phyloP scores from a whole-genome alignment of 2,113 vertebrate species.

The Hemiscyllium ocellatum region DNA sequence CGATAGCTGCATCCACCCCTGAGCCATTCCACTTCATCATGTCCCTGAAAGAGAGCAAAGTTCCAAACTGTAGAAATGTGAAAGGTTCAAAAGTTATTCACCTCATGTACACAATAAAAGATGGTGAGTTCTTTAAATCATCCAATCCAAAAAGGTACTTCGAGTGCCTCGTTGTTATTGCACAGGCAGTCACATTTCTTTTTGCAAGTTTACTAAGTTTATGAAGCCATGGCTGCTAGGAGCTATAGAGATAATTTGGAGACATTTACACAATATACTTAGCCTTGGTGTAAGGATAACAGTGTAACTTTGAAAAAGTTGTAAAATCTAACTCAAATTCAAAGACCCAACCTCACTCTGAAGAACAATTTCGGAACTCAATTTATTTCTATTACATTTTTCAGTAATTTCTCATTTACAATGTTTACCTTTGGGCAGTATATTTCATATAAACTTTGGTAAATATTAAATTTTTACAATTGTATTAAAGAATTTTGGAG shows the following conservation, averaged over 20 bases:
- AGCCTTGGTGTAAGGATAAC: neutral
- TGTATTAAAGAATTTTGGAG: too few relatives aligned
- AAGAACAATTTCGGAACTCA: neutral
- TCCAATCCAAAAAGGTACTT: neutral
- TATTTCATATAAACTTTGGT: too few relatives aligned
- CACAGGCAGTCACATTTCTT: neutral
- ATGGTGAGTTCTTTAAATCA: neutral
- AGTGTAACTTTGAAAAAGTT: neutral
- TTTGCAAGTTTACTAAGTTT: neutral
- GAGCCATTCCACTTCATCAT: conserved; percentile 71
- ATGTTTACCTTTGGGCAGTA: too few relatives aligned
- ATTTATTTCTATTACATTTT: too few relatives aligned
- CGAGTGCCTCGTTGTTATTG: neutral
- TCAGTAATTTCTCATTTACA: too few relatives aligned
- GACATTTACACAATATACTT: neutral
- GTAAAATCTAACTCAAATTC: neutral
- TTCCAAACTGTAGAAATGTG: neutral
- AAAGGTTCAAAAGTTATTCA: neutral
- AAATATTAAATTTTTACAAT: too few relatives aligned
- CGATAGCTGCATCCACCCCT: conserved; percentile 79
- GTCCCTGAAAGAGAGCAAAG: conserved; percentile 61
- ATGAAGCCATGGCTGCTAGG: neutral
- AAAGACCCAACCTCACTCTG: neutral
- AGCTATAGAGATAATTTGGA: neutral
- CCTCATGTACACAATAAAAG: neutral